Conservation (phyloP, 2,888 invertebrate genomes). For the Drosophila demipolita region DNA sequence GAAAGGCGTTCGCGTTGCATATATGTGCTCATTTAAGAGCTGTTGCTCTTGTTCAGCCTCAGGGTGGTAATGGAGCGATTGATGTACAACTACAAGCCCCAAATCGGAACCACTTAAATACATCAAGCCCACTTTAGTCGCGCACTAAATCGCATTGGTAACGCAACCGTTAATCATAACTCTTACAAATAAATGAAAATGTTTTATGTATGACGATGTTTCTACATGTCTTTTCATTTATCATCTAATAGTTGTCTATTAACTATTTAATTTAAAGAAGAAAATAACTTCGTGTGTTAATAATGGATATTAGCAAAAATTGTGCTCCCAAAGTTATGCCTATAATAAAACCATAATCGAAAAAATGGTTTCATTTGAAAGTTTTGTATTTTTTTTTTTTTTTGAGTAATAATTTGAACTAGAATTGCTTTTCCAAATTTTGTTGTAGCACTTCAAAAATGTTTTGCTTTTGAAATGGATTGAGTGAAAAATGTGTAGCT, state of each 20-base stretch:
- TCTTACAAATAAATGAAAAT: slow-evolving; percentile 41
- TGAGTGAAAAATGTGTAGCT: not conserved
- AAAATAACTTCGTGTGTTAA: not conserved
- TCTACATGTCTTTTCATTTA: not conserved
- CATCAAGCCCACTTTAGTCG: slow-evolving; percentile 61
- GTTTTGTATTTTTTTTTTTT: not conserved
- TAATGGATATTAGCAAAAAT: not conserved
- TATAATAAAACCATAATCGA: not conserved
- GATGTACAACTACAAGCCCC: slow-evolving; percentile 5
- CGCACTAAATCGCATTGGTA: slow-evolving; percentile 83
- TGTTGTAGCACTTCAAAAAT: not conserved
- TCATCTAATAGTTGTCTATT: not conserved
- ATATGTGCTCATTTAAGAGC: slow-evolving; percentile 22
- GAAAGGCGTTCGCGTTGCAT: slow-evolving; percentile 64
- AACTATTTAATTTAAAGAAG: not conserved
- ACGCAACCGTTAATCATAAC: slow-evolving; percentile 77
- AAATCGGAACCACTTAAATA: slow-evolving; percentile 6
- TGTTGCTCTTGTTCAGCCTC: slow-evolving; percentile 3
- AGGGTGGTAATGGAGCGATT: slow-evolving; percentile 5
- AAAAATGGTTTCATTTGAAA: not conserved
- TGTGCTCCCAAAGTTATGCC: not conserved
- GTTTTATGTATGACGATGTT: slow-evolving; percentile 2
- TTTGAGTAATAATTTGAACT: not conserved
- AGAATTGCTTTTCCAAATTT: not conserved
- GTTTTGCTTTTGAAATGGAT: not conserved